Conservation (phyloP, 2,888 invertebrate genomes). For the Eurytoma californica region DNA sequence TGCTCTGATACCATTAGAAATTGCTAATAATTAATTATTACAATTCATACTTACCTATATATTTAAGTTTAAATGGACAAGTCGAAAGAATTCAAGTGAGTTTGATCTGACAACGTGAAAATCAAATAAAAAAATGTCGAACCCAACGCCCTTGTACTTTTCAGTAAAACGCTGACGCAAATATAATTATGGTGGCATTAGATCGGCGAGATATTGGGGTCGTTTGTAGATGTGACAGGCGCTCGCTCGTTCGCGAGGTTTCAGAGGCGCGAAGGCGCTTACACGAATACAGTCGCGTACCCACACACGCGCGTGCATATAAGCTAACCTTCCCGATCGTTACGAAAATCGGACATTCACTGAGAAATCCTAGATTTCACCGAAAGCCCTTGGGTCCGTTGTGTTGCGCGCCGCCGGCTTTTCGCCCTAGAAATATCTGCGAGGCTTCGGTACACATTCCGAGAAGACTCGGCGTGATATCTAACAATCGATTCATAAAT, state of each 20-base stretch:
- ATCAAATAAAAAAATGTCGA: no score
- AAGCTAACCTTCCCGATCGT: constrained; percentile 47
- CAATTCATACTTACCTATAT: no score
- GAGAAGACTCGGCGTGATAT: no score
- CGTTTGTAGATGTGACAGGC: constrained; percentile 45
- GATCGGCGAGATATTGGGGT: constrained; percentile 34
- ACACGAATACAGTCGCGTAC: not conserved
- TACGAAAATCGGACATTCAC: constrained; percentile 56
- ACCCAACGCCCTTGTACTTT: not conserved
- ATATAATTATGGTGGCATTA: constrained; percentile 24
- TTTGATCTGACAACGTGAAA: no score
- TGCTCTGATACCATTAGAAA: no score
- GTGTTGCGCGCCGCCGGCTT: constrained; percentile 12
- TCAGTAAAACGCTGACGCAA: not conserved
- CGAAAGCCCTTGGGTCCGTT: constrained; percentile 58
- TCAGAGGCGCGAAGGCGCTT: constrained; percentile 48
- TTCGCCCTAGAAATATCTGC: constrained; percentile 18
- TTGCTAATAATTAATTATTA: no score
- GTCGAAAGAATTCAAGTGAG: no score
- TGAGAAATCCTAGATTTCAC: constrained; percentile 58
- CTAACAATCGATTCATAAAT: no score
- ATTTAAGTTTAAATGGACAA: no score
- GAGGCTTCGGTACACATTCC: not conserved
- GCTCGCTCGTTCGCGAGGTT: constrained; percentile 11
- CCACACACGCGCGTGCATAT: not conserved